Evolutionary conservation across 35 echinoderm and acorn worm genomes (phyloP).

Genomic region (Eucidaris tribuloides): DNA sequence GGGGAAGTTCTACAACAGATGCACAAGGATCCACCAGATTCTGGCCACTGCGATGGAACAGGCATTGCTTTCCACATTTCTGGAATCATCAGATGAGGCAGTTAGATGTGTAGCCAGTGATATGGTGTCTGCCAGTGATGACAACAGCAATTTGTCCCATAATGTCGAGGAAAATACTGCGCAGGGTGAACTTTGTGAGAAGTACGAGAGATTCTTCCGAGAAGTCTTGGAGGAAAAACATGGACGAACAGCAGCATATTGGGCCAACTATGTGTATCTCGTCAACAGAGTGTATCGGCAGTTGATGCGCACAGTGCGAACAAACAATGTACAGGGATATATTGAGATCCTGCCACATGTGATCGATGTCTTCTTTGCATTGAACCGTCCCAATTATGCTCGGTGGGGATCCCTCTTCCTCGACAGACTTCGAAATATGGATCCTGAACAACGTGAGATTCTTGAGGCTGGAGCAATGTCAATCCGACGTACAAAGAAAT

Average conservation of each 20-base stretch:
- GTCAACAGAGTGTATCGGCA: slow-evolving; percentile 74
- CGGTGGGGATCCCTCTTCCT: slow-evolving; percentile 79
- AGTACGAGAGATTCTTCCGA: slow-evolving; percentile 55
- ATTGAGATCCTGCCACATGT: slow-evolving; percentile 56
- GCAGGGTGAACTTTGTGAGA: slow-evolving; percentile 10
- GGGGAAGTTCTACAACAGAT: slow-evolving; percentile 74
- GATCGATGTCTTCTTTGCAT: slow-evolving; percentile 46
- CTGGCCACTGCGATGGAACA: slow-evolving; percentile 56
- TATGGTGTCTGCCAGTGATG: slow-evolving; percentile 1
- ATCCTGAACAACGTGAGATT: slow-evolving; percentile 21
- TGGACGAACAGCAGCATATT: slow-evolving; percentile 56
- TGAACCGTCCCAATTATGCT: slow-evolving; percentile 75
- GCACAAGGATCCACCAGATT: slow-evolving; percentile 64
- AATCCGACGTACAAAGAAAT: slow-evolving; percentile 66
- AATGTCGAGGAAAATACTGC: neutral
- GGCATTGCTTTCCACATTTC: slow-evolving; percentile 42
- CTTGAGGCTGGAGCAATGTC: slow-evolving; percentile 81
- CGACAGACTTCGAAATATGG: slow-evolving; percentile 47
- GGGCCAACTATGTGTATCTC: slow-evolving; percentile 67
- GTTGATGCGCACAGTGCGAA: slow-evolving; percentile 37
- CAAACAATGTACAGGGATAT: slow-evolving; percentile 56
- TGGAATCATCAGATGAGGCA: neutral
- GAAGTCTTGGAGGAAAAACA: slow-evolving; percentile 27
- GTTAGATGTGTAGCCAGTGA: neutral
- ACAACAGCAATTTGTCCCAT: slow-evolving; percentile 18